Evolutionary conservation across 2,888 invertebrate genomes (phyloP).

Genomic region (Pteria penguin): DNA sequence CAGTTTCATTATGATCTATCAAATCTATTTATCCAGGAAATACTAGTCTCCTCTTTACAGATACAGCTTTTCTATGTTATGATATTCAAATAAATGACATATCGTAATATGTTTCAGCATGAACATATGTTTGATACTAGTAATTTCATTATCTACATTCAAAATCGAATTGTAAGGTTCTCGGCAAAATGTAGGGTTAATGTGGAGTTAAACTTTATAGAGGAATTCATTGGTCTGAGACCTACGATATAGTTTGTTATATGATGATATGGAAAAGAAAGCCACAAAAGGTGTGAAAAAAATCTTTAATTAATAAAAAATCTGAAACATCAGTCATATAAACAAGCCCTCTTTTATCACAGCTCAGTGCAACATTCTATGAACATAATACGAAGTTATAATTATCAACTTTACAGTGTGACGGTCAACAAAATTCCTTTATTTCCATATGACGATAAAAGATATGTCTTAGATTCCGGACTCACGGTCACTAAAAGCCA

Average conservation of each 20-base stretch:
- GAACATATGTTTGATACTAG: too few species aligned
- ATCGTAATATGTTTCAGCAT: too few species aligned
- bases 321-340: constrained; percentile 4
- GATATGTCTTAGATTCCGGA: neutral
- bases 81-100: too few species aligned
- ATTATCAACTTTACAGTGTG: too few species aligned
- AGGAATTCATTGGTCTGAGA: constrained; percentile 17
- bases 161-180: too few species aligned
- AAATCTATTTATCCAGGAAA: too few species aligned
- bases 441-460: constrained; percentile 6
- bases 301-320: too few species aligned
- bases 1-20: too few species aligned
- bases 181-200: constrained; percentile 9
- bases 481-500: constrained; percentile 18
- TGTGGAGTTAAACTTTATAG: constrained; percentile 14
- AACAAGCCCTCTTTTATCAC: constrained; percentile 16
- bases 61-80: too few species aligned
- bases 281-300: too few species aligned
- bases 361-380: constrained; percentile 13
- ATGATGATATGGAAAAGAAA: constrained; percentile 3
- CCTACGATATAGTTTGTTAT: constrained; percentile 17
- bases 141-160: too few species aligned
- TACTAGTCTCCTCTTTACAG: too few species aligned
- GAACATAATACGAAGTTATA: constrained; percentile 14
- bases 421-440: neutral